Base-by-base conservation (phyloP, 2,113 vertebrate genomes). In the Myocastor coypus region DNA sequence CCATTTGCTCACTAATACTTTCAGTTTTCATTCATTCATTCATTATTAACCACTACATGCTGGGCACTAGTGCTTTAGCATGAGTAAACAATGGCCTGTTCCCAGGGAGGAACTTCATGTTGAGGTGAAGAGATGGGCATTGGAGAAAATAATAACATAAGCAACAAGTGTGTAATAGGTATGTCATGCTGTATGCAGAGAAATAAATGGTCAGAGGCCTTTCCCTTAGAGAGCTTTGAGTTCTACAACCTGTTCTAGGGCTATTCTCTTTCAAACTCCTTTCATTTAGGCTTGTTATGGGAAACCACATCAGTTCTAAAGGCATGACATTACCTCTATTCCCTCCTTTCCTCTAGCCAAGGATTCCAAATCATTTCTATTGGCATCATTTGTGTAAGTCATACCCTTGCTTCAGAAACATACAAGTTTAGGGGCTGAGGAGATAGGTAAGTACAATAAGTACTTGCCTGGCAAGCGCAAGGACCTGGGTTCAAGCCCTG, bases 11-110 rank as follows among this genome's bases (percentile, higher is more conserved):
- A 90, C 22, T 87, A 5, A 28, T 34, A 37, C 32, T 64, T 85
- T 83, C 50, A 80, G 77, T 66, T 64, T 81, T 66, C 83, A 91
- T 85, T 93, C 84, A 91, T 85, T 93, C 84, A 90, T 92, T 94
- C 80, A 81, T 32, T 69, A 71, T 83, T 87, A 84, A 88, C 52
- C 66, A 28, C 28, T 66, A 82, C 24, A 82, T 73, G 52, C 83
- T 75, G 82, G 40, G 22, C 52, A 57, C 78, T 64, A 69, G 30
- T 40, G 83, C 34, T 86, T 77, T 61, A 82, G 83, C 64, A 40
- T 32, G 52, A 91, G 83, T 75, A 69, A 64, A 94, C 57, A 34
- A 63, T 96, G 64, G 57, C 7, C 24, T 88, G 32, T 83, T 80
- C 24, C 50, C 68, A 52, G 34, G 5, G 63, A 92, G 80, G 34